These are phyloP conservation scores for Ciconia boyciana DNA, from an alignment of 2,113 vertebrate species.

Conservation along the genomic window DNA sequence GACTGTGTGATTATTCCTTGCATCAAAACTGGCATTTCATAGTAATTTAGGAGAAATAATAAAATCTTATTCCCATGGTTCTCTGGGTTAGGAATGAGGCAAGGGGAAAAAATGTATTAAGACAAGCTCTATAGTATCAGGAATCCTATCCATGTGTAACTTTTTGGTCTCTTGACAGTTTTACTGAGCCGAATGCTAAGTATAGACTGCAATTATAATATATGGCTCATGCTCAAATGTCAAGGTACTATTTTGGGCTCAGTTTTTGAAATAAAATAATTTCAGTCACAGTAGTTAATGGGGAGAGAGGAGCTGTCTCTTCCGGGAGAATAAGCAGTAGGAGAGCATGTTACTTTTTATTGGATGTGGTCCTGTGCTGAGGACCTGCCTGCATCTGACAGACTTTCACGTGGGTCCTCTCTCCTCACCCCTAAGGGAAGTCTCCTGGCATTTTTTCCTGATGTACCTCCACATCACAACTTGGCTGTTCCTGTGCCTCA, in stretches of 20 bases:
- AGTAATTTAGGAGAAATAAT: neutral
- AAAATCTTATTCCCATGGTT: neutral
- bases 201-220: conserved; percentile 55
- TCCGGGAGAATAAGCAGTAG: neutral
- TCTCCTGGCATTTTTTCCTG: neutral
- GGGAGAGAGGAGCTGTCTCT: neutral
- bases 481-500: neutral
- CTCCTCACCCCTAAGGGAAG: neutral
- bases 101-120: neutral
- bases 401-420: neutral
- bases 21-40: neutral
- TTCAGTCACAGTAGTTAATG: conserved; percentile 12
- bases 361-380: neutral
- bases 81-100: neutral
- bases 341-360: neutral
- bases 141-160: conserved; percentile 20
- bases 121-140: conserved; percentile 7
- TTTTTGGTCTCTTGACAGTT: conserved; percentile 43
- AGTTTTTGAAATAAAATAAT: conserved; percentile 43
- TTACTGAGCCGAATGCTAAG: conserved; percentile 21
- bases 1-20: neutral
- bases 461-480: neutral
- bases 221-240: conserved; percentile 56
- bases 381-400: neutral
- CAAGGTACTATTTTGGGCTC: conserved; percentile 56